A percentile compares a stretch with the other conserved stretches of the same genome.
phyloP scores from a whole-genome alignment of 2,888 invertebrate species.

The Notodonta dromedarius region DNA sequence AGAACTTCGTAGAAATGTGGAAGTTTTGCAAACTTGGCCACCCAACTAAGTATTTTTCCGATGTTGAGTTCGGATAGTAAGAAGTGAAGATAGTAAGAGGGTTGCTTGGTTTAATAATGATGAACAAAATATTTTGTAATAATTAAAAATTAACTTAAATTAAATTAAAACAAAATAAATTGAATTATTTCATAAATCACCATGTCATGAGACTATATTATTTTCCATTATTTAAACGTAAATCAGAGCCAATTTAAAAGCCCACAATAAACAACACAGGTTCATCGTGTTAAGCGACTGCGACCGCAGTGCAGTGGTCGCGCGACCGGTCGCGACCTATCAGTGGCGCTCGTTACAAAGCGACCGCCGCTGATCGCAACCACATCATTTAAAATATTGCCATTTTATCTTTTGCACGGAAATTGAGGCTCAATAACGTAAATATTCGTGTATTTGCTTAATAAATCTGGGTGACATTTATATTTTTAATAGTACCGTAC shows the following conservation, averaged over 20 bases:
- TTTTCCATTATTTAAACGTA: not conserved
- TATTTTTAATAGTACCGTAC: no score
- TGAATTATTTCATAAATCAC: no score
- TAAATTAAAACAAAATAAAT: no score
- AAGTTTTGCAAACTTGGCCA: not conserved
- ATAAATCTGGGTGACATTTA: not conserved
- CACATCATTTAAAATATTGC: slow-evolving; percentile 37
- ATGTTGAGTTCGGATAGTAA: not conserved
- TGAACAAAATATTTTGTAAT: no score
- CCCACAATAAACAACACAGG: slow-evolving; percentile 23
- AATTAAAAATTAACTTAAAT: no score
- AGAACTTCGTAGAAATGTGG: not conserved
- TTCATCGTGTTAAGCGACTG: slow-evolving; percentile 25
- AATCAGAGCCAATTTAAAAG: slow-evolving; percentile 2
- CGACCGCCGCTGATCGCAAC: slow-evolving; percentile 18
- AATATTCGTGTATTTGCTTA: not conserved
- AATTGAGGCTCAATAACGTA: slow-evolving; percentile 1
- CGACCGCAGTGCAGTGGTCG: no score
- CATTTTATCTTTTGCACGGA: slow-evolving; percentile 28
- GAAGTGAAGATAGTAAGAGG: not conserved
- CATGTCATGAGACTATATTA: no score
- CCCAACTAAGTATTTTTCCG: not conserved
- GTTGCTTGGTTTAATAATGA: not conserved
- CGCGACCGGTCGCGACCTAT: slow-evolving; percentile 32
- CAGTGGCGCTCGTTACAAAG: slow-evolving; percentile 33